Evolutionary conservation across 2,797 vertebrate genomes (phyloP), one percentile per base, ranked within the genome.

Genomic region (Tokudaia tokunoshimensis): DNA sequence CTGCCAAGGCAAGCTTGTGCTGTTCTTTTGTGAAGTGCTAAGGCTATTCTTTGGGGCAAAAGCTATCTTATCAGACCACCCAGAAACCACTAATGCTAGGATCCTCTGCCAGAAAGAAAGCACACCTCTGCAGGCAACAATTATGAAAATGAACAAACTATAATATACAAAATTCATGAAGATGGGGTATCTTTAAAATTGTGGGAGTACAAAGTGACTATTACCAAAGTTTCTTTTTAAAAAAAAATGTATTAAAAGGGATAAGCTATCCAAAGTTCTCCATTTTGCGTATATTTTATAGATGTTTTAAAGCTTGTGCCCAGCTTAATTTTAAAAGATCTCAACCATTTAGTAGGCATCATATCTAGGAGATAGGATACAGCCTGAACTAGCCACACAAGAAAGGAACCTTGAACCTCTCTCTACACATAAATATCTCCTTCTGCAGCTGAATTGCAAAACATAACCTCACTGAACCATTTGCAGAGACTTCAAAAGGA

Each of bases 401-500:
- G 90, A 89, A 93, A 97, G 96, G 83, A 55, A 94, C 14, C 65
- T 67, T 91, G 89, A 89, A 87, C 96, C 91, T 97, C 94, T 96
- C 85, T 90, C 78, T 92, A 47, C 11, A 31, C 74, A 94, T 92
- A 95, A 90, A 79, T 88, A 92, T 70, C 61, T 97, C 95, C 92
- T 95, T 95, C 84, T 97, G 94, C 92, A 98, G 96, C 89, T 93
- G 89, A 89, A 91, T 19, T 95, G 93, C 94, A 93, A 91, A 98
- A 97, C 0, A 47, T 96, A 94, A 76, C 96, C 89, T 97, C 96
- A 82, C 75, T 96, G 97, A 98, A 92, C 97, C 90, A 89, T 61
- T 94, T 83, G 92, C 92, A 94, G 84, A 96, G 70, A 97, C 96
- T 98, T 98, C 94, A 97, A 98, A 98, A 97, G 93, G 95, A 98